Evolutionary conservation across 2,888 invertebrate genomes (phyloP).

Genomic region (Calameuta idolon): DNA sequence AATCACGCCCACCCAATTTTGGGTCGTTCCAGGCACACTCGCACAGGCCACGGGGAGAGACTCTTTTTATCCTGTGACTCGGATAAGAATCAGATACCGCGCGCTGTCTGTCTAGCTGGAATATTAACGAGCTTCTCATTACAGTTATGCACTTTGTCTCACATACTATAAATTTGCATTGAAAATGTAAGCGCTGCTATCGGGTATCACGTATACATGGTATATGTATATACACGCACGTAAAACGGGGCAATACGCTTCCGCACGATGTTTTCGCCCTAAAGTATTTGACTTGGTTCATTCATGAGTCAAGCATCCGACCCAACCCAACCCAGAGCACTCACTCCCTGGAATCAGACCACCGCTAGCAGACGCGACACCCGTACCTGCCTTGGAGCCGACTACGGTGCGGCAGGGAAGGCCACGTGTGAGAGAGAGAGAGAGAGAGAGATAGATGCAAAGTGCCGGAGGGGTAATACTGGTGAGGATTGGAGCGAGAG

Average conservation of each 20-base stretch:
- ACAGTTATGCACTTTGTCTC: background rate
- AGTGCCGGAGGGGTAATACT: conserved; percentile 1
- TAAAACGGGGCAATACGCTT: background rate
- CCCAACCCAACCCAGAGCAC: conserved; percentile 1
- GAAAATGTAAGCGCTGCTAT: background rate
- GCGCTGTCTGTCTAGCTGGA: background rate
- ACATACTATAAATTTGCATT: background rate
- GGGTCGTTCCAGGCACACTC: background rate
- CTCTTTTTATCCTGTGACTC: background rate
- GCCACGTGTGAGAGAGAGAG: conserved; percentile 1
- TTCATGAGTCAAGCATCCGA: conserved; percentile 16
- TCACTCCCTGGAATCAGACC: conserved; percentile 5
- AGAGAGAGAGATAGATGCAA: conserved; percentile 5
- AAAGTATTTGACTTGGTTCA: conserved; percentile 26
- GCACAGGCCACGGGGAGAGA: background rate
- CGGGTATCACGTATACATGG: background rate
- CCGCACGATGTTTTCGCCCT: conserved; percentile 4
- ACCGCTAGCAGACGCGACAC: background rate
- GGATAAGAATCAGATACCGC: background rate
- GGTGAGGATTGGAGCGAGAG: background rate
- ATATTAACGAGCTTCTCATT: background rate
- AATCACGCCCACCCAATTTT: conserved; percentile 3
- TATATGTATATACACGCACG: background rate
- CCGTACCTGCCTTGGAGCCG: background rate
- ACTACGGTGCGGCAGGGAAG: background rate